These are phyloP conservation scores for Patella caerulea DNA, from an alignment of 2,888 invertebrate genomes.

Conservation along the genomic window DNA sequence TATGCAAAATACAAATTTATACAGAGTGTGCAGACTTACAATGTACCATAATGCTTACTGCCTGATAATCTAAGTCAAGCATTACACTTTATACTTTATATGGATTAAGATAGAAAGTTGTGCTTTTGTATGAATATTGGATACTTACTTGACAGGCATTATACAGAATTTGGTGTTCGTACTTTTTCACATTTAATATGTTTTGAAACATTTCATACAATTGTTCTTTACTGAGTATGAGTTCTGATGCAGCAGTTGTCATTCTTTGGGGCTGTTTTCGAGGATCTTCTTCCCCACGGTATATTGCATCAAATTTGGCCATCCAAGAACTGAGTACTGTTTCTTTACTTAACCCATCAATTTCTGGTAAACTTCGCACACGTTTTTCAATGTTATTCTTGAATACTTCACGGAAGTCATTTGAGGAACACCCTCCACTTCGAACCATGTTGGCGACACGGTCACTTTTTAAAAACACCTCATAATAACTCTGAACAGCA, in stretches of 20 bases:
- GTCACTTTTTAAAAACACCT: constrained; percentile 96
- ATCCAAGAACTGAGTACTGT: constrained; percentile 99
- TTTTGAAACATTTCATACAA: constrained; percentile 99
- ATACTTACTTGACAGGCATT: constrained; percentile 90
- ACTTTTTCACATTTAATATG: constrained; percentile 97
- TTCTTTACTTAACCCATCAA: constrained; percentile 99
- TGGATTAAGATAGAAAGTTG: too few species aligned
- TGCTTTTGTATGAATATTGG: too few species aligned
- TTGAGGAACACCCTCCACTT: constrained; percentile 97
- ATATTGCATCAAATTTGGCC: constrained; percentile 97
- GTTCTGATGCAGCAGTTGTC: constrained; percentile 76
- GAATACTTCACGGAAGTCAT: constrained; percentile 98
- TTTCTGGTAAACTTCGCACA: constrained; percentile 96
- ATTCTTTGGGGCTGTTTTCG: constrained; percentile 77
- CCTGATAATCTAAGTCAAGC: too few species aligned
- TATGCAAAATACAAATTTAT: too few species aligned
- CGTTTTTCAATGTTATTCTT: constrained; percentile 98
- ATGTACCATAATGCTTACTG: too few species aligned
- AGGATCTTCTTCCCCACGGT: constrained; percentile 76
- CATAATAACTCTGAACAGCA: constrained; percentile 88
- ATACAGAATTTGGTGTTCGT: constrained; percentile 98
- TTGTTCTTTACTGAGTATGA: constrained; percentile 98
- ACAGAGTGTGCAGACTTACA: too few species aligned
- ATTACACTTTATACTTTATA: too few species aligned
- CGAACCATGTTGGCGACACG: constrained; percentile 96